A percentile compares a stretch with the other conserved stretches of the same genome.
Conservation (phyloP, 2,113 vertebrate species). For the Gallinago undulata region DNA sequence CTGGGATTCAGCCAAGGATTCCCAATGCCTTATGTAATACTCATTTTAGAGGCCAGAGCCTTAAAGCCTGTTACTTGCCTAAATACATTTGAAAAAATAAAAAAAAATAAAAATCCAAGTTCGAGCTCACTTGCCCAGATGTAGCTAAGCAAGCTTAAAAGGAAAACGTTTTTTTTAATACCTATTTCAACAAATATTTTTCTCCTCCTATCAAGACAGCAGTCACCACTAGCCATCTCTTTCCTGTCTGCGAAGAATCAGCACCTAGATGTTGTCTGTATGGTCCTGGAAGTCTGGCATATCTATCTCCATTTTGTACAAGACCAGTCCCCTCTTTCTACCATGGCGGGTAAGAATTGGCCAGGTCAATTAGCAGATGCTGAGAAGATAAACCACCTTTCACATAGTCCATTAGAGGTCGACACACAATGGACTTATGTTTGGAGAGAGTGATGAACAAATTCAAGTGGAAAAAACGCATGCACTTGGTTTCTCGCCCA, state of each 20-base stretch:
- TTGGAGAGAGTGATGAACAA: slow-evolving; percentile 35
- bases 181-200: neutral
- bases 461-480: neutral
- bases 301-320: neutral
- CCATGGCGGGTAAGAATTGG: neutral
- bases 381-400: slow-evolving; percentile 10
- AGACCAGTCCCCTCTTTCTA: neutral
- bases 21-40: neutral
- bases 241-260: neutral
- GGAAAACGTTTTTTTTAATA: neutral
- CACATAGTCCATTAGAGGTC: neutral
- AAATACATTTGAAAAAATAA: neutral
- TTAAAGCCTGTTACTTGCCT: neutral
- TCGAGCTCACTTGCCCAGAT: neutral
- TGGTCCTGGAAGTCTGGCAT: neutral
- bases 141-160: neutral
- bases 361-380: neutral
- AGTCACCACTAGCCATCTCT: neutral
- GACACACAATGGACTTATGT: neutral
- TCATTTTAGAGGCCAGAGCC: neutral
- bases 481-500: neutral
- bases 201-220: neutral
- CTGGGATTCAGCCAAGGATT: slow-evolving; percentile 9
- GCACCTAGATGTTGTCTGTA: neutral
- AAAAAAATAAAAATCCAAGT: neutral